Evolutionary conservation across 2,797 vertebrate genomes (phyloP).

Genomic region (Tiaroga cobitis): DNA sequence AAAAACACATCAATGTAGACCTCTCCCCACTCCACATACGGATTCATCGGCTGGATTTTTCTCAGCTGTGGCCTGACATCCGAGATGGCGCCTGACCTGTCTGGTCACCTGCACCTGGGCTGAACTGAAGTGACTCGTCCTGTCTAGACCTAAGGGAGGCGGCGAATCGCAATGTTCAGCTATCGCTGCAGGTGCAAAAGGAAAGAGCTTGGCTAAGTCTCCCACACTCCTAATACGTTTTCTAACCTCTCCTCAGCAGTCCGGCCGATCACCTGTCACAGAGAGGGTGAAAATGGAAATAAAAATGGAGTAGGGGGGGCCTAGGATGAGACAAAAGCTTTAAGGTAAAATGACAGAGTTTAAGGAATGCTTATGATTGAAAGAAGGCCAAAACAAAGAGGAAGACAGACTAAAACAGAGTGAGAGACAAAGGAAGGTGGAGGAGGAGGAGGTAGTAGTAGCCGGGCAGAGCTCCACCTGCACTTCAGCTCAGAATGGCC

Average conservation of each 20-base stretch:
- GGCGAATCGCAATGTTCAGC: constrained; percentile 17
- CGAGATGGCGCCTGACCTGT: background rate
- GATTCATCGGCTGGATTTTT: constrained; percentile 13
- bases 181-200: constrained; percentile 46
- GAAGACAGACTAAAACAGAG: constrained; percentile 1
- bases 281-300: constrained; percentile 15
- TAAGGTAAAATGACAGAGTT: constrained; percentile 13
- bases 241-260: constrained; percentile 27
- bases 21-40: background rate
- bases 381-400: background rate
- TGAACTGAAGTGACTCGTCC: constrained; percentile 26
- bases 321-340: background rate
- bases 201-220: constrained; percentile 25
- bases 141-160: constrained; percentile 39
- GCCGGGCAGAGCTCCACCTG: constrained; percentile 9
- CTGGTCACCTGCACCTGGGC: constrained; percentile 51
- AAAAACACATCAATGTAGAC: constrained; percentile 47
- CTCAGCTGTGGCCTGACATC: constrained; percentile 3
- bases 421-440: constrained; percentile 19
- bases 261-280: constrained; percentile 33
- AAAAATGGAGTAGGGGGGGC: constrained; percentile 2
- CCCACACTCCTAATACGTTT: constrained; percentile 44
- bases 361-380: background rate
- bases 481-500: constrained; percentile 23
- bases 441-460: background rate